Base-by-base conservation (phyloP, 2,888 invertebrate genomes). In the Diaprepes abbreviatus region DNA sequence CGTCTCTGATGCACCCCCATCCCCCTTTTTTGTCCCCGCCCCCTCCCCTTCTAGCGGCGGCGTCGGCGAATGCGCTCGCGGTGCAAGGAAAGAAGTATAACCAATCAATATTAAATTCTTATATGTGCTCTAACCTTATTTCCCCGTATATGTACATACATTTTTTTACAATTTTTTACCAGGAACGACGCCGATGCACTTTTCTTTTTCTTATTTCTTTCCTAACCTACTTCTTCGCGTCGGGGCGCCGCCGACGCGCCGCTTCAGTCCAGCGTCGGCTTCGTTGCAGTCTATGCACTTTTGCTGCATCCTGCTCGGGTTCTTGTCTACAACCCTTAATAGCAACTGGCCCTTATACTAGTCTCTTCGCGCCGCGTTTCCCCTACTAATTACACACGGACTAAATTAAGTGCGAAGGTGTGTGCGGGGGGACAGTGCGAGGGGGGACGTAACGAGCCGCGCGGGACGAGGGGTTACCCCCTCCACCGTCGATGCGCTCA, bases 121-220 rank as follows among this genome's bases (percentile, higher is more conserved):
- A 76, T 79, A 80, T 81, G 80, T 80, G 79, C 83, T 83, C 84
- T 78, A 84, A 83, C 83, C 84, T 84, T 80, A 81, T 82, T 84
- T 84, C 84, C 82, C 79, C 83, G 82, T 84, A 80, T 83, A 84
- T 84, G 83, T 84, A 83, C 83, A 83, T 83, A 82, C 82, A 83
- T 83, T 83, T 83, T 83, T 83, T 82, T 80, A 79, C 78, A 79
- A 80, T 82, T 81, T 81, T 80, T 81, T 81, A 69, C 70, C 66
- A 63, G 72, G 50, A 72, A 66, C 76, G 73, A 75, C 76, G 77
- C 77, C 76, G 77, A 76, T 77, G 77, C 77, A 77, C 74, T 77
- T 73, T 73, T 76, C 76, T 77, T 84, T 83, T 83, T 83, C 83
- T 83, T 84, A 83, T 83, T 83, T 81, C 73, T 83, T 83, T 83